These are phyloP conservation scores for Noctua fimbriata DNA, from an alignment of 2,888 invertebrate species.

Conservation along the genomic window DNA sequence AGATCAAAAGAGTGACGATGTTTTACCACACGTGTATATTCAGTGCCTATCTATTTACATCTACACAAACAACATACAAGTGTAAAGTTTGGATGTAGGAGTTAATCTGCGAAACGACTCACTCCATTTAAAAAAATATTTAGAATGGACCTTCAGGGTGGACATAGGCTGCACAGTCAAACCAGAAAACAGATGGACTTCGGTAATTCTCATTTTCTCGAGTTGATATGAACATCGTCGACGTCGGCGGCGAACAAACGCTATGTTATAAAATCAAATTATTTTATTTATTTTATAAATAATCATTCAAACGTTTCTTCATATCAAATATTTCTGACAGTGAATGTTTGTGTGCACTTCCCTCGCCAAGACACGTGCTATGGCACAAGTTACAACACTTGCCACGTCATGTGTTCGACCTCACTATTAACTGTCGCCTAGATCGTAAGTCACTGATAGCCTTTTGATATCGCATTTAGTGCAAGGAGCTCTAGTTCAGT, in stretches of 20 bases:
- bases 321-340: constrained; percentile 17
- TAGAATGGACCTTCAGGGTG: not conserved
- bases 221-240: not conserved
- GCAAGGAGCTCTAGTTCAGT: constrained; percentile 56
- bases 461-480: constrained; percentile 60
- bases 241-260: not conserved
- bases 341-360: constrained; percentile 31
- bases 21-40: not conserved
- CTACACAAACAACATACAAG: not conserved
- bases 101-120: not conserved
- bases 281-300: too few species aligned
- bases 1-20: not conserved
- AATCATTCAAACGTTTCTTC: too few species aligned
- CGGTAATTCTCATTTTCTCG: not conserved
- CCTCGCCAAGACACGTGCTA: constrained; percentile 31
- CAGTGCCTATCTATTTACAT: not conserved
- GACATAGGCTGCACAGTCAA: not conserved
- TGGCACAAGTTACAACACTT: constrained; percentile 18
- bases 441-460: constrained; percentile 56
- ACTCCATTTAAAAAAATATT: not conserved
- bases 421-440: constrained; percentile 48
- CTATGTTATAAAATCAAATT: not conserved
- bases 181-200: not conserved
- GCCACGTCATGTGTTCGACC: constrained; percentile 46
- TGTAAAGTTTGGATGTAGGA: not conserved